Evolutionary conservation across 2,888 invertebrate genomes (phyloP), one percentile per base, ranked within the genome.

Genomic region (Drosophila putrida): DNA sequence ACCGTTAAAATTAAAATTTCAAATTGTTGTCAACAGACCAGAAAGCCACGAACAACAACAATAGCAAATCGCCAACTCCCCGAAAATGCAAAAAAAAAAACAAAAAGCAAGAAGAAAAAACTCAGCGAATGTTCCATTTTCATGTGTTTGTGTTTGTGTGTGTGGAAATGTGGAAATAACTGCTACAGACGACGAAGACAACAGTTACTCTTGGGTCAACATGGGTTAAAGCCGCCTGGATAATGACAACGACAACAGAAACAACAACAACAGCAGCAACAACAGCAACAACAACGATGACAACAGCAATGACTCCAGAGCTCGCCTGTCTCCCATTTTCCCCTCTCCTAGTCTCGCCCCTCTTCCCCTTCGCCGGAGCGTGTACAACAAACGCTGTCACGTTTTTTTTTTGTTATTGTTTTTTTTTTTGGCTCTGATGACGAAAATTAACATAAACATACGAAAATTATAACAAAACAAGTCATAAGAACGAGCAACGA

Each of bases 381-480:
- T 54, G 54, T 33, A 38, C 31, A 25, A 36, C 54, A 47, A 77
- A 57, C 58, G 49, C 62, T 73, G 65, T 78, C 78, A 74, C 74
- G 75, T 78, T 78, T 76, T 59, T 44, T 44, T 39, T 31, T 47
- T 55, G 20, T 28, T 54, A 36, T 47, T 59, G 25, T 44, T 64
- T 27, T 47, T 35, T 36, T 36, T 58, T 39, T 62, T 49, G 38
- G 28, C 36, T 54, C 58, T 76, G 38, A 50, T 70, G 65, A 64
- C 53, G 63, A 59, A 81, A 82, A 80, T 80, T 74, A 80, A 79
- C 80, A 80, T 82, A 82, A 80, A 73, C 79, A 80, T 80, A 82
- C 80, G 77, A 80, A 82, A 82, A 80, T 82, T 79, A 82, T 80
- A 77, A 79, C 77, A 80, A 78, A 78, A 71, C 71, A 81, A 69